These are phyloP conservation scores for Hecatera dysodea DNA, from an alignment of 2,888 invertebrate genomes.

Conservation along the genomic window DNA sequence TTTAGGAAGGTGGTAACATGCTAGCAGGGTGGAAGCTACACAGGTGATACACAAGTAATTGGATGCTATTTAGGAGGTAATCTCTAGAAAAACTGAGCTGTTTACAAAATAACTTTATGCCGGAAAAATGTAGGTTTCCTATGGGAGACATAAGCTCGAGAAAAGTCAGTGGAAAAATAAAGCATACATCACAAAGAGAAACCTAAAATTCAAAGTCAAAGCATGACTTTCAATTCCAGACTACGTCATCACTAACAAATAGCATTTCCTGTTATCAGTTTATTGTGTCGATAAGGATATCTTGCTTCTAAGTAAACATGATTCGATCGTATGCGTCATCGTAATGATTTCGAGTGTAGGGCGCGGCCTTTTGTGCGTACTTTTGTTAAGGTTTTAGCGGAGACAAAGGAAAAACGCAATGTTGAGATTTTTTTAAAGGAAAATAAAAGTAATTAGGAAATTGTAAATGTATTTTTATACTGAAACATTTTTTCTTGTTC, in stretches of 20 bases:
- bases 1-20: neutral
- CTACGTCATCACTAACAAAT: constrained; percentile 38
- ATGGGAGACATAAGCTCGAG: too few relatives aligned
- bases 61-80: too few relatives aligned
- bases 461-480: too few relatives aligned
- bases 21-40: neutral
- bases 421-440: too few relatives aligned
- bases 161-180: neutral
- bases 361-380: constrained; percentile 29
- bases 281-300: constrained; percentile 49
- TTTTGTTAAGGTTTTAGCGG: neutral
- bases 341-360: constrained; percentile 18
- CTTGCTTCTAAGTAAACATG: constrained; percentile 40
- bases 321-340: constrained; percentile 41
- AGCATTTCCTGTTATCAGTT: constrained; percentile 36
- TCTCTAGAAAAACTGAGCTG: too few relatives aligned
- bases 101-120: too few relatives aligned
- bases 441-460: too few relatives aligned
- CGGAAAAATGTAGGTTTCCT: too few relatives aligned
- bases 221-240: constrained; percentile 21
- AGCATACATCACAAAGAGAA: constrained; percentile 7
- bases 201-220: neutral
- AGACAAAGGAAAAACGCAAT: neutral
- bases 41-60: too few relatives aligned
- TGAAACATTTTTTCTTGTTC: too few relatives aligned